Evolutionary conservation across 2,113 vertebrate genomes (phyloP), one percentile per base, ranked within the genome.

Genomic region (Pampusana beccarii): DNA sequence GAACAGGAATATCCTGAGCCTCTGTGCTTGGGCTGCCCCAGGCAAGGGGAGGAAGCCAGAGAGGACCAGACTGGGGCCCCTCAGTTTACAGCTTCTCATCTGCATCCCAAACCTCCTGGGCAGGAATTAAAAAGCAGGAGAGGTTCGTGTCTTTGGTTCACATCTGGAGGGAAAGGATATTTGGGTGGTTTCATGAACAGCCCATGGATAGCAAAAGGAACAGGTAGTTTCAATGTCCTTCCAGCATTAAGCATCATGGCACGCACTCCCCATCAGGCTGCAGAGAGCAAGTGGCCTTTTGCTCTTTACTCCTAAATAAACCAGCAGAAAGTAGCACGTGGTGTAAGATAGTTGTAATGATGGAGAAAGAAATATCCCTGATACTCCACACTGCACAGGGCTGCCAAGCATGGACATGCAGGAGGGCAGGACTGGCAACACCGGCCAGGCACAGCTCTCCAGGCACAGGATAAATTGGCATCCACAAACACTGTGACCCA

Each of bases 121-220:
- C 50, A 83, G 75, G 78, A 94, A 72, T 72, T 90, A 72, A 50
- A 92, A 67, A 88, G 57, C 48, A 77, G 78, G 33, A 90, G 36
- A 74, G 6, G 33, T 92, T 85, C 0, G 0, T 72, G 61, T 79
- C 78, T 72, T 86, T 56, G 73, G 17, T 53, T 53, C 24, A 24
- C 5, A 1, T 72, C 78, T 85, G 81, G 48, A 88, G 57, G 61
- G 61, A 87, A 78, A 38, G 31, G 28, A 80, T 92, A 64, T 81
- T 42, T 46, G 11, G 0, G n/a, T 46, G 38, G 5, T 91, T 89
- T 84, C 88, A 48, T 40, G 66, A 73, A 62, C 46, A 69, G 50
- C 19, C 77, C 36, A 23, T 28, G 48, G 91, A 53, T 1, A 66
- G 78, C 23, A 33, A 60, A 53, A 89, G 70, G 21, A 85, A 24